Base-by-base conservation (phyloP, 2,113 vertebrate species). In the Rhagologus leucostigma region DNA sequence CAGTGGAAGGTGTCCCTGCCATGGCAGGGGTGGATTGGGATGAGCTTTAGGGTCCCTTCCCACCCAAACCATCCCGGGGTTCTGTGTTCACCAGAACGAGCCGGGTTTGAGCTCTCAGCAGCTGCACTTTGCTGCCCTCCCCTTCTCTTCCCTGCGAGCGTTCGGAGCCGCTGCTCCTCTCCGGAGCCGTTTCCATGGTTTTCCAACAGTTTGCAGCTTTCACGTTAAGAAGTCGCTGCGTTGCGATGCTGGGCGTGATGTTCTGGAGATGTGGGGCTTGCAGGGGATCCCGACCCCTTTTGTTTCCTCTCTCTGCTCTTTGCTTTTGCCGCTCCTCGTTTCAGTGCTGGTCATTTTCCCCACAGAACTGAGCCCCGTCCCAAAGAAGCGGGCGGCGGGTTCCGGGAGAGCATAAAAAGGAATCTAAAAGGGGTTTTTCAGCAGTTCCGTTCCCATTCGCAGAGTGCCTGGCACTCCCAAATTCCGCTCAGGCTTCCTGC, bases 361-460 rank as follows among this genome's bases (percentile, higher is more conserved):
- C 8, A 1, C 1, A 1, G 37, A 5, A 12, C 21, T 53, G 12
- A 19, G 16, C 26, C 63, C 80, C 68, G 4, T 7, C 41, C 8
- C 4, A 30, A 13, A 44, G 4, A 8, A 32, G 9, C 1, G 15
- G 16, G 33, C 82, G 39, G 50, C 15, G 15, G 9, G 29, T 49
- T 9, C 11, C 3, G 16, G 37, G 49, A 33, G 22, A 19, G 3
- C 16, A 26, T 4, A 1, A 14, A 14, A 47, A 42, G 33, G 74
- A 7, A 52, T 10, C 1, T 1, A 2, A 50, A 29, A 0, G 2
- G 1, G 30, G 2, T 49, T 70, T 30, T 52, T 20, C 32, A 21
- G 44, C 8, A 22, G 47, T 18, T 53, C n/a, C 7, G 0, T 30
- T 37, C 2, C 27, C 42, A 13, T 37, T 2, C 33, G 29, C 27